Evolutionary conservation across 2,888 invertebrate species (phyloP), one percentile per base, ranked within the genome.

Genomic region (Nephrocerus scutellatus): DNA sequence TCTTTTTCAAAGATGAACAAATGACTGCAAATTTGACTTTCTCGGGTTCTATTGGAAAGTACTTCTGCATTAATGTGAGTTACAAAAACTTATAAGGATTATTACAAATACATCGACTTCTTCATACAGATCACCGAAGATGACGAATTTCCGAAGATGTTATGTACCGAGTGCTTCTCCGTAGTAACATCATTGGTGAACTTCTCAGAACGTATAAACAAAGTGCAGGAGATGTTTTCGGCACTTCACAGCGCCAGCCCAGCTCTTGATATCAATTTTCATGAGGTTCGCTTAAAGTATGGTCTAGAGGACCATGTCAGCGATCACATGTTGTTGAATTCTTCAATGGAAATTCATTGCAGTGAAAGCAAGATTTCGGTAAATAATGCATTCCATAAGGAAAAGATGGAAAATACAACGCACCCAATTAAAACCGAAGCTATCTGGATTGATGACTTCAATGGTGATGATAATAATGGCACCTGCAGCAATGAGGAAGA

Each of bases 191-290:
- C 54, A 4, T 36, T 64, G 32, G 53, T 57, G 0, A 56, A 57
- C 2, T 64, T 64, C 29, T 53, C 57, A 10, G 58, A 62, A 16
- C 57, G 60, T 4, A 53, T 62, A 4, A 49, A 52, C 1, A 56
- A 61, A 2, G 63, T 65, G 10, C 63, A 65, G 32, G 55, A 58
- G 28, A 56, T 65, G 44, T 65, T 54, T 33, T 47, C 47, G 10
- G 52, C 56, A 12, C 34, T 65, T 8, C 52, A 52, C n/a, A n/a
- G n/a, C n/a, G n/a, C n/a, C n/a, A n/a, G n/a, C n/a, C n/a, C n/a
- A n/a, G n/a, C n/a, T 6, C 13, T 38, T 7, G 14, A 25, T 15
- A 13, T 14, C 24, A 49, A 53, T 31, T 18, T 56, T 6, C 47
- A 40, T 16, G 56, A 47, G 28, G 24, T 56, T 25, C 54, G 55